Base-by-base conservation (phyloP, 2,888 invertebrate species). In the Hemaris fuciformis region DNA sequence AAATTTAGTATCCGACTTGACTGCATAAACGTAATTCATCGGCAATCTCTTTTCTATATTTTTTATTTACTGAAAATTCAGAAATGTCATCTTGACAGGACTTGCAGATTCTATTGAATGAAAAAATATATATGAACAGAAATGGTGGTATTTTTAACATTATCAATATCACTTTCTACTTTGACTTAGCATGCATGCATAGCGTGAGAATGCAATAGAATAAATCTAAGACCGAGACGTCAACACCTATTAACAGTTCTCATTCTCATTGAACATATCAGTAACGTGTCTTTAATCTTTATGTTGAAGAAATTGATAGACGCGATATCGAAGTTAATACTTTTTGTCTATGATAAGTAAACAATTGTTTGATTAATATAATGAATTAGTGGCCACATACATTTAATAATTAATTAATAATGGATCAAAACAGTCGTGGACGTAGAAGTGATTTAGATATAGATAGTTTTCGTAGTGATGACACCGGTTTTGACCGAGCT, bases 381-480 rank as follows among this genome's bases (percentile, higher is more conserved):
- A 20, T 45, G 13, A n/a, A 38, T 34, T 46, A 23, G 5, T 48
- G 22, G 23, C 22, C 23, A 38, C 15, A 5, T 15, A 8, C 31
- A 27, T 45, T 27, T 10, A 6, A 56, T 58, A 60, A 27, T 45
- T 27, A 15, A 6, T 48, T 58, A 60, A 86, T 68, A 74, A 91
- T 91, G 91, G 91, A 91, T 73, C 85, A 82, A 74, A 83, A 67
- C 73, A 88, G 78, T 78, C 83, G 85, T 63, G 66, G 80, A 60
- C 82, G 85, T 70, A 81, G 86, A 75, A 83, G 75, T 77, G 90
- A 89, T 67, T 83, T 90, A 72, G 88, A 89, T 66, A 77, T 87
- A 72, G 87, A 89, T 67, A 91, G 87, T 80, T 91, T 91, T 79
- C 81, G 88, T n/a, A 88, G 75, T 70, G 91, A 91, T 60, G 91